phyloP scores from a whole-genome alignment of 2,113 vertebrate genomes.

The Engystomops pustulosus region DNA sequence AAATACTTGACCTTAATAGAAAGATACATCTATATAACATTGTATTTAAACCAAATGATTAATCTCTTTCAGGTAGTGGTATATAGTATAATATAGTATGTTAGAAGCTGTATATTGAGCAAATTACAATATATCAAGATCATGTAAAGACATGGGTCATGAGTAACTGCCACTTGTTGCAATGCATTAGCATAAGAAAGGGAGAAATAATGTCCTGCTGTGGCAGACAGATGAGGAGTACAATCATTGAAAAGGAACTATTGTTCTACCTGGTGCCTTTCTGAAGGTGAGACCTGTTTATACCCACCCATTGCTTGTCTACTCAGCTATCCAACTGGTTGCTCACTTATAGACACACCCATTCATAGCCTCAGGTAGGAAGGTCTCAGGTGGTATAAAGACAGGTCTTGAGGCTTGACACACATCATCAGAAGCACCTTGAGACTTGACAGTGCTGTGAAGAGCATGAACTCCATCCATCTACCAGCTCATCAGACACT shows the following conservation, averaged over 20 bases:
- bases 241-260: constrained; percentile 50
- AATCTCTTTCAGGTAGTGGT: too few species aligned
- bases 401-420: neutral
- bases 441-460: constrained; percentile 48
- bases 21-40: too few species aligned
- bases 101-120: neutral
- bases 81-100: too few species aligned
- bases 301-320: constrained; percentile 8
- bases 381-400: constrained; percentile 61
- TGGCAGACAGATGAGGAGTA: constrained; percentile 30
- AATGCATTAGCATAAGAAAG: constrained; percentile 15
- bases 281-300: constrained; percentile 5
- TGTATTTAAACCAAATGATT: too few species aligned
- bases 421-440: constrained; percentile 48
- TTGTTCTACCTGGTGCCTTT: constrained; percentile 34
- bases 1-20: too few species aligned
- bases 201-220: neutral
- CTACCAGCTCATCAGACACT: constrained; percentile 76
- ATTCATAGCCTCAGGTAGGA: neutral
- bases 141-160: neutral
- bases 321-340: constrained; percentile 14
- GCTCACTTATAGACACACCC: constrained; percentile 45
- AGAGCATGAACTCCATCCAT: constrained; percentile 81
- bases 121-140: neutral
- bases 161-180: neutral